phyloP scores from a whole-genome alignment of 2,888 invertebrate species.

The Melieria picta region DNA sequence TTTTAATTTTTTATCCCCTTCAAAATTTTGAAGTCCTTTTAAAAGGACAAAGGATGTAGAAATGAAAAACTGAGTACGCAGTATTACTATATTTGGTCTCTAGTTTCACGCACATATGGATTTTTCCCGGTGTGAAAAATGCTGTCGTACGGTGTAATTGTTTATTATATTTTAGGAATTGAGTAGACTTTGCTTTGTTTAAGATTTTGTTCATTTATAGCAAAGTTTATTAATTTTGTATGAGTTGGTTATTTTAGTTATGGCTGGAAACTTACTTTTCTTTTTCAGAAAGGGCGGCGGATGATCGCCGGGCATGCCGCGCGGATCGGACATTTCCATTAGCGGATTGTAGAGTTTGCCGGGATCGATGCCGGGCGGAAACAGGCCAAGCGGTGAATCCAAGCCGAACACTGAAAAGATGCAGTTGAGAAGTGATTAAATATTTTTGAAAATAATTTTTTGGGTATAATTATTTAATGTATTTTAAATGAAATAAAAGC shows the following conservation, averaged over 20 bases:
- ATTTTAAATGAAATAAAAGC: neutral
- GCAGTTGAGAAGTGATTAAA: neutral
- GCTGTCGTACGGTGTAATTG: too few relatives aligned
- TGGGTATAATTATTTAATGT: neutral
- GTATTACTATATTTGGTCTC: too few relatives aligned
- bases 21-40: too few relatives aligned
- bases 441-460: neutral
- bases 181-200: too few relatives aligned
- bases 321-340: constrained; percentile 79
- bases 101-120: too few relatives aligned
- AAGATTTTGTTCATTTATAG: too few relatives aligned
- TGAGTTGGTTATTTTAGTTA: constrained; percentile 29
- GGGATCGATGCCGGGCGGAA: constrained; percentile 81
- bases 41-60: too few relatives aligned
- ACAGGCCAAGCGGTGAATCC: constrained; percentile 78
- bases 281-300: constrained; percentile 79
- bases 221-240: constrained; percentile 16
- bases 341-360: constrained; percentile 77
- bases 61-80: too few relatives aligned
- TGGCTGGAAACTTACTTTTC: constrained; percentile 75
- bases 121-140: too few relatives aligned
- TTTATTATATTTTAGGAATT: too few relatives aligned
- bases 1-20: too few relatives aligned
- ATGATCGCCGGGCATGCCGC: constrained; percentile 74
- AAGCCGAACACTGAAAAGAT: constrained; percentile 75